These are phyloP conservation scores for Erebia palarica DNA, from an alignment of 2,888 invertebrate species.

Conservation along the genomic window DNA sequence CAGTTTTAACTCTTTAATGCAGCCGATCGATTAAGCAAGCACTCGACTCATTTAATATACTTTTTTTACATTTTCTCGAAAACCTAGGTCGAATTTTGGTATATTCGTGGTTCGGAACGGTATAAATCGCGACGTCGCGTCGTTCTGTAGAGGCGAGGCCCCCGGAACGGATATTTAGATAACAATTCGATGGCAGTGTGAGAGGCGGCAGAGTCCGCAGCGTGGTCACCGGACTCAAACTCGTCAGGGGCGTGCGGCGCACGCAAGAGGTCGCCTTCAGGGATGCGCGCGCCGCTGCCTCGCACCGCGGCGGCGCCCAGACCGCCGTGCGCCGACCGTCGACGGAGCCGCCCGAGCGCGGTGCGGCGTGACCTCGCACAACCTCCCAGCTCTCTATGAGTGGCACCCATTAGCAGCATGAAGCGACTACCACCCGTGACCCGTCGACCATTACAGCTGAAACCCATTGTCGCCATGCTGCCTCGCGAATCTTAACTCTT, in stretches of 20 bases:
- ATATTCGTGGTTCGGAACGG: conserved; percentile 47
- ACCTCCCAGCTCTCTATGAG: conserved; percentile 52
- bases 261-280: conserved; percentile 66
- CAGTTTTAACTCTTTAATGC: conserved; percentile 75
- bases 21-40: conserved; percentile 74
- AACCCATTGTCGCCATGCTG: conserved; percentile 66
- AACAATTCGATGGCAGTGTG: conserved; percentile 76
- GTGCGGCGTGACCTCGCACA: conserved; percentile 74
- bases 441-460: conserved; percentile 70
- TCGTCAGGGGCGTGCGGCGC: conserved; percentile 71
- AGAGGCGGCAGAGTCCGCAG: conserved; percentile 73
- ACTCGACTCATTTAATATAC: conserved; percentile 64
- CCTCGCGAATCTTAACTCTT: conserved; percentile 25
- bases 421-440: conserved; percentile 40
- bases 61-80: conserved; percentile 55
- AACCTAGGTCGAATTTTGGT: conserved; percentile 49
- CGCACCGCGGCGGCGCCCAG: conserved; percentile 56
- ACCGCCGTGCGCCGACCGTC: conserved; percentile 55
- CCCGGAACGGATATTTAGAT: conserved; percentile 70
- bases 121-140: conserved; percentile 60
- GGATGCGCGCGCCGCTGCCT: conserved; percentile 59
- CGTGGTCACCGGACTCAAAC: conserved; percentile 73
- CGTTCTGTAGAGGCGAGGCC: conserved; percentile 63
- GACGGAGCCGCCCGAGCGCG: conserved; percentile 59
- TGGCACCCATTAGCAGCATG: conserved; percentile 32